phyloP scores from a whole-genome alignment of 2,113 vertebrate genomes.

The Tragulus kanchil region DNA sequence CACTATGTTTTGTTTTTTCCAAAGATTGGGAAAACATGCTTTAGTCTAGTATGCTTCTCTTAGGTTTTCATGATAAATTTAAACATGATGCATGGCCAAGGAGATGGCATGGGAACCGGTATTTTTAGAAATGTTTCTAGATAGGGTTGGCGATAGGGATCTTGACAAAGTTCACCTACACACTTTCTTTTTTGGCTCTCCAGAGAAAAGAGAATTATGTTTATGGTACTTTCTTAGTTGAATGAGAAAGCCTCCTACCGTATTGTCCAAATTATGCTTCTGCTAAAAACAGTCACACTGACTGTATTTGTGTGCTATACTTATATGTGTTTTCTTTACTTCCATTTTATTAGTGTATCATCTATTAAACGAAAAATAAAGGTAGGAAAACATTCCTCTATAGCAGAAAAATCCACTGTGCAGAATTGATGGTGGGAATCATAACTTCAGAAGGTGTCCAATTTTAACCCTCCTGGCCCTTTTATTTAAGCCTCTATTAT shows the following conservation, averaged over 20 bases:
- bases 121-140: background rate
- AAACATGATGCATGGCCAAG: background rate
- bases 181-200: background rate
- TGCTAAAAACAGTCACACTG: background rate
- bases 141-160: background rate
- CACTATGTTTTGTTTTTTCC: background rate
- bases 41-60: slow-evolving; percentile 9
- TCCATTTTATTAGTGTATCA: background rate
- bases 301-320: background rate
- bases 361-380: background rate
- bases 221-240: background rate
- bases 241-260: background rate
- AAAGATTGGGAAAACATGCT: background rate
- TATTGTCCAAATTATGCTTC: background rate
- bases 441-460: background rate
- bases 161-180: background rate
- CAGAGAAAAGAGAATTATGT: background rate
- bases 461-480: background rate
- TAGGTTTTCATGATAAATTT: background rate
- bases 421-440: background rate
- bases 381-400: background rate
- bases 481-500: background rate
- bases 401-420: background rate
- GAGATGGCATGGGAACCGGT: background rate
- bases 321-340: background rate